Base-by-base conservation (phyloP, 2,888 invertebrate species). In the Plebejus anna region DNA sequence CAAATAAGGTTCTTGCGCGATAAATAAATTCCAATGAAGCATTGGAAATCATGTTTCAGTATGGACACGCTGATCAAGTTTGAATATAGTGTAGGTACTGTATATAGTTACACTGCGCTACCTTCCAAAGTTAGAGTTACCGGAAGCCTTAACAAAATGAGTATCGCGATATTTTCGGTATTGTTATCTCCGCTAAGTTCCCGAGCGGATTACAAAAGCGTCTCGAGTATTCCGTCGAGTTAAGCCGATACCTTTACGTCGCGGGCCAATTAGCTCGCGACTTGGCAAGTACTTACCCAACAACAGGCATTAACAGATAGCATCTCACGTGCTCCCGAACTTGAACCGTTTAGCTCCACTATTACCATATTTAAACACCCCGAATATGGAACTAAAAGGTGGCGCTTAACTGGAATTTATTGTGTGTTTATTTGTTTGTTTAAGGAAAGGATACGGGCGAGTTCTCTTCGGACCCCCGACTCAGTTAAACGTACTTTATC, bases 271-370 rank as follows among this genome's bases (percentile, higher is more conserved):
- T 76, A 76, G 42, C 71, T 70, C 70, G 28, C 57, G 59, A 72
- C 38, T 76, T 72, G 75, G 72, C 77, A 79, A 78, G 76, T 72
- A 78, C 78, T 78, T 78, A 81, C 80, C 81, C 78, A 81, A 83
- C 81, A 82, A 81, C 81, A 79, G 82, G 80, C 82, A 82, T 81
- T 82, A 82, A 80, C 80, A 84, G 82, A 82, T 82, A 81, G 82
- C 83, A 86, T 84, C 84, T 79, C 81, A 79, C 78, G 80, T 78
- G 78, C 79, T 87, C 87, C 80, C 82, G 81, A 87, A 87, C 85
- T 84, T 87, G 87, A 89, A 87, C 86, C 85, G 87, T 88, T 88
- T 84, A 86, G 87, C 86, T 87, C 78, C 87, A 88, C 87, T 89
- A 90, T 90, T 88, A 87, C 88, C 86, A 85, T 87, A 90, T 75